Percentiles rank a stretch among this genome's conserved stretches.
phyloP scores from a whole-genome alignment of 2,888 invertebrate genomes.

The Drosophila infuscata region DNA sequence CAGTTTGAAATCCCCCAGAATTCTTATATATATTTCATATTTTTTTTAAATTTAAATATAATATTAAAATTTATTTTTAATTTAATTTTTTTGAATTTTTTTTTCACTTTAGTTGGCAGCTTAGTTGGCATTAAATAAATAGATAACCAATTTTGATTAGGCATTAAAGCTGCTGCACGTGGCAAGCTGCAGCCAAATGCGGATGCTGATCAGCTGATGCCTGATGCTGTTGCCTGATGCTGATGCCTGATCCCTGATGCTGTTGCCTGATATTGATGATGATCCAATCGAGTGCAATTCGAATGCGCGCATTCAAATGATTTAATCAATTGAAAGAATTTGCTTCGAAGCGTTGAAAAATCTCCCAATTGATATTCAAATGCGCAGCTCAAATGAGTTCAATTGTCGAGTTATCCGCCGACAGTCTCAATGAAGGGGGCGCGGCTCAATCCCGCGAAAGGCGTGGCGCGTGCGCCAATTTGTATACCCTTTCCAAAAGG shows the following conservation, averaged over 20 bases:
- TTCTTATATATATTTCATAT: background rate
- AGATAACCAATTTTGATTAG: background rate
- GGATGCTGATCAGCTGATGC: conserved; percentile 1
- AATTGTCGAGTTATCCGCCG: conserved; percentile 57
- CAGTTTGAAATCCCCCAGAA: background rate
- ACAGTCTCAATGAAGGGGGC: background rate
- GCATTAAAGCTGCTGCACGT: conserved; percentile 11
- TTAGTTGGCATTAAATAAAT: background rate
- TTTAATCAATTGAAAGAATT: conserved; percentile 71
- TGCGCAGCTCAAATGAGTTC: conserved; percentile 72
- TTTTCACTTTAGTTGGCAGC: background rate
- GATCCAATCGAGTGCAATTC: conserved; percentile 56
- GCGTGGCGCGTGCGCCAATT: conserved; percentile 60
- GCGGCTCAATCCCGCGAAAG: conserved; percentile 23
- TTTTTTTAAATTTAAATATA: background rate
- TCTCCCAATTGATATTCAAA: conserved; percentile 65
- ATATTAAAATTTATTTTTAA: background rate
- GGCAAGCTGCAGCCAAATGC: conserved; percentile 16
- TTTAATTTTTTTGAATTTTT: background rate
- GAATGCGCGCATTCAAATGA: conserved; percentile 58
- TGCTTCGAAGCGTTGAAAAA: conserved; percentile 37
- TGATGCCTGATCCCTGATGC: background rate
- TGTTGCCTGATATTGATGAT: conserved; percentile 19
- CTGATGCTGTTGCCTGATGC: conserved; percentile 9
- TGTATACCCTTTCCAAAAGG: background rate